Evolutionary conservation across 2,113 vertebrate genomes (phyloP).

Genomic region (Anolis carolinensis): DNA sequence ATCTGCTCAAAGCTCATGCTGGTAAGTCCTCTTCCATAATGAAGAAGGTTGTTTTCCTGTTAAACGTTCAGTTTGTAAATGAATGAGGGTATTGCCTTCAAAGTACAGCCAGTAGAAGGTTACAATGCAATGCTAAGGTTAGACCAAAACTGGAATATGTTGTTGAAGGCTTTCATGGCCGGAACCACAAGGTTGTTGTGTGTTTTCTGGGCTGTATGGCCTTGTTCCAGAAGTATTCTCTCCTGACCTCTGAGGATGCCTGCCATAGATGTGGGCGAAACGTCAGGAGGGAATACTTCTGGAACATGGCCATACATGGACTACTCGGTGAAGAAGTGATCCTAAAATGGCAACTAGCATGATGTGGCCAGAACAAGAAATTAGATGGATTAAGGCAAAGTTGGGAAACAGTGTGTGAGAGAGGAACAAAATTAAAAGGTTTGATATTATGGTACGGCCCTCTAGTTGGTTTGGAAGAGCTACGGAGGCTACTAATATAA

Average conservation of each 20-base stretch:
- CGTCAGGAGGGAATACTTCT: too few relatives aligned
- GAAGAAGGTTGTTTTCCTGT: constrained; percentile 38
- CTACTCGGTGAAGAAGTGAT: not conserved
- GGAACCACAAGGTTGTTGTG: too few relatives aligned
- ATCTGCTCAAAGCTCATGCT: constrained; percentile 94
- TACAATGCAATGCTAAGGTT: not conserved
- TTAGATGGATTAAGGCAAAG: not conserved
- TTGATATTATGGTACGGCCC: not conserved
- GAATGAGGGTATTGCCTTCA: not conserved
- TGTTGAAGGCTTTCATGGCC: too few relatives aligned
- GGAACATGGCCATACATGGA: too few relatives aligned
- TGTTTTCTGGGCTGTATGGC: too few relatives aligned
- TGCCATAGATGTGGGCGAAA: too few relatives aligned
- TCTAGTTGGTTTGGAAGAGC: not conserved
- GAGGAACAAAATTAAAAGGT: not conserved
- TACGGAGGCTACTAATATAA: not conserved
- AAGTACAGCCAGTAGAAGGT: not conserved
- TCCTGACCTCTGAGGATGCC: too few relatives aligned
- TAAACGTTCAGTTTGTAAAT: fast-evolving
- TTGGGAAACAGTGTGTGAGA: not conserved
- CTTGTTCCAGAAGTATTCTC: too few relatives aligned
- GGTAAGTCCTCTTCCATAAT: constrained; percentile 78
- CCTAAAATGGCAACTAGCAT: not conserved
- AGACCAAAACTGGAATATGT: not conserved
- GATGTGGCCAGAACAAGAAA: not conserved